A percentile compares a stretch with the other conserved stretches of the same genome.
These are phyloP conservation scores for Oncorhynchus nerka DNA, from an alignment of 2,113 vertebrate species.

Conservation along the genomic window DNA sequence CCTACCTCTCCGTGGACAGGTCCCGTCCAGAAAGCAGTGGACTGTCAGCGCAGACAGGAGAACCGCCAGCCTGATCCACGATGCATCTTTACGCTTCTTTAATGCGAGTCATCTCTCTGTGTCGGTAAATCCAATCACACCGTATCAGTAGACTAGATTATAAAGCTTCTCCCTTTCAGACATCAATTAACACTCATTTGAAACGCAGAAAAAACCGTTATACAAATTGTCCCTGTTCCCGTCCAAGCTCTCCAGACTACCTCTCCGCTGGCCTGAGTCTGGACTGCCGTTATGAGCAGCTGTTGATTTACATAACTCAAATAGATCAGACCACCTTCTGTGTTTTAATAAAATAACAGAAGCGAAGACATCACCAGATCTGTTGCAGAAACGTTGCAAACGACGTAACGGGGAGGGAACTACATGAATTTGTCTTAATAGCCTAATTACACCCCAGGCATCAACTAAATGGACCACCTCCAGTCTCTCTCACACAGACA, in stretches of 20 bases:
- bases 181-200: slow-evolving; percentile 4
- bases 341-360: too few species aligned
- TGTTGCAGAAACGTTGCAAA: too few species aligned
- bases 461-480: too few species aligned
- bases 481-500: not conserved
- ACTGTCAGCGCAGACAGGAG: slow-evolving; percentile 31
- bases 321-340: too few species aligned
- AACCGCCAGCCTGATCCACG: slow-evolving; percentile 38
- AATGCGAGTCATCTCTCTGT: not conserved
- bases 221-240: not conserved
- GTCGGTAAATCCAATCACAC: not conserved
- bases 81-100: slow-evolving; percentile 19
- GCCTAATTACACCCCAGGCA: too few species aligned
- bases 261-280: not conserved
- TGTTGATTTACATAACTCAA: not conserved
- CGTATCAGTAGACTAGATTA: too few species aligned
- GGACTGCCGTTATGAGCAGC: not conserved
- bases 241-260: not conserved
- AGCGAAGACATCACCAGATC: too few species aligned
- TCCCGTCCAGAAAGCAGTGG: slow-evolving; percentile 24
- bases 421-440: too few species aligned
- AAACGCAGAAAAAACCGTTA: not conserved
- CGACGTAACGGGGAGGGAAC: too few species aligned
- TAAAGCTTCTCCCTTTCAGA: too few species aligned
- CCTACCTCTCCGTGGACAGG: slow-evolving; percentile 69